phyloP scores from a whole-genome alignment of 2,797 vertebrate genomes.

The Novumbra hubbsi region DNA sequence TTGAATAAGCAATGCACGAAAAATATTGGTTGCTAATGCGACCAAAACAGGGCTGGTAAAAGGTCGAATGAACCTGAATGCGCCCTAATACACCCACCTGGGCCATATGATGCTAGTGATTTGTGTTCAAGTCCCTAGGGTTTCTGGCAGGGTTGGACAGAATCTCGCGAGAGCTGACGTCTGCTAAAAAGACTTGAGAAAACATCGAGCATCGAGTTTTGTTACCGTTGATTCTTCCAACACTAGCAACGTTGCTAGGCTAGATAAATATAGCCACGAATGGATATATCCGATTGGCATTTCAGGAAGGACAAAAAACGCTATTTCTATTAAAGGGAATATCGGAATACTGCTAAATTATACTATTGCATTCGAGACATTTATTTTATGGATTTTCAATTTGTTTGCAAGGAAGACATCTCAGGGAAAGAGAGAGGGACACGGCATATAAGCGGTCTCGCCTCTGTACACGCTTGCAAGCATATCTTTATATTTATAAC shows the following conservation, averaged over 20 bases:
- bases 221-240: neutral
- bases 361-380: neutral
- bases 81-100: too few relatives aligned
- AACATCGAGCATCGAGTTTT: neutral
- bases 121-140: too few relatives aligned
- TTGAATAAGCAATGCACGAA: too few relatives aligned
- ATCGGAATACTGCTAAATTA: neutral
- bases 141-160: neutral
- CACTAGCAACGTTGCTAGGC: neutral
- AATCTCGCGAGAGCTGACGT: conserved; percentile 60
- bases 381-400: neutral
- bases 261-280: neutral
- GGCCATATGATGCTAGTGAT: too few relatives aligned
- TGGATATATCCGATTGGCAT: conserved; percentile 2
- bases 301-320: conserved; percentile 3
- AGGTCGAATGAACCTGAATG: too few relatives aligned
- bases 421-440: conserved; percentile 20
- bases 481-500: neutral
- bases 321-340: neutral
- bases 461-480: conserved; percentile 22
- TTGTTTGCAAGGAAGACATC: conserved; percentile 4
- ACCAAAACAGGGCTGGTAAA: too few relatives aligned
- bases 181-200: neutral
- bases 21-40: too few relatives aligned
- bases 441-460: conserved; percentile 38